Evolutionary conservation across 2,888 invertebrate species (phyloP), one percentile per base, ranked within the genome.

Genomic region (Platerodrilus igneus): DNA sequence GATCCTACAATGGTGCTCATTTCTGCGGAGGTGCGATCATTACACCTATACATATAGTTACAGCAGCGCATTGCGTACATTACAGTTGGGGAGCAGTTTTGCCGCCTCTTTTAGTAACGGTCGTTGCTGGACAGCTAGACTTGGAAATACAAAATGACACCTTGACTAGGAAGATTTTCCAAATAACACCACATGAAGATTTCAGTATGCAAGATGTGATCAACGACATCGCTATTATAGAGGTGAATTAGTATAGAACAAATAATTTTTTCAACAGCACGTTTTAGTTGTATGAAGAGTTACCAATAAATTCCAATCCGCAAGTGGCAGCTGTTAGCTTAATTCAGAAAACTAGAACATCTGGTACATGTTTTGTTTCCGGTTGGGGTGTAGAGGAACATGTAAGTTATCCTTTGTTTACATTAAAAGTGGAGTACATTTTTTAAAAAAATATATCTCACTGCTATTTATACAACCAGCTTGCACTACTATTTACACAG

Each of bases 51-150:
- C 53, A 56, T 34, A 45, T 60, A 15, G 18, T 60, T 10, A 57
- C 57, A 3, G 60, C 58, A 4, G 60, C 58, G 0, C 60, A 60
- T 41, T 60, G 60, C 23, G 49, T 56, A 48, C 55, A 34, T 36
- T 58, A 58, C 41, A 33, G 33, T 6, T 58, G 58, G 58, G 58
- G 58, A 4, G 58, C 58, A 4, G 7, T 47, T 9, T 28, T 57
- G 15, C 52, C 55, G 3, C 42, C 52, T 1, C 33, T 50, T 4
- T 42, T 50, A 5, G 50, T 58, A 3, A 52, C 50, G 17, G 45
- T 51, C 8, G 51, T 54, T 7, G 55, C 47, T 15, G 58, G 58
- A 7, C 56, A 58, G 48, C 27, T 45, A 2, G 29, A 49, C 14
- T 36, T 55, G 14, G 39, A 40, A 4, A 33, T 53, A 10, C 48